A percentile compares a stretch with the other conserved stretches of the same genome.
Conservation (phyloP, 2,888 invertebrate genomes). For the Yponomeuta plumbellus region DNA sequence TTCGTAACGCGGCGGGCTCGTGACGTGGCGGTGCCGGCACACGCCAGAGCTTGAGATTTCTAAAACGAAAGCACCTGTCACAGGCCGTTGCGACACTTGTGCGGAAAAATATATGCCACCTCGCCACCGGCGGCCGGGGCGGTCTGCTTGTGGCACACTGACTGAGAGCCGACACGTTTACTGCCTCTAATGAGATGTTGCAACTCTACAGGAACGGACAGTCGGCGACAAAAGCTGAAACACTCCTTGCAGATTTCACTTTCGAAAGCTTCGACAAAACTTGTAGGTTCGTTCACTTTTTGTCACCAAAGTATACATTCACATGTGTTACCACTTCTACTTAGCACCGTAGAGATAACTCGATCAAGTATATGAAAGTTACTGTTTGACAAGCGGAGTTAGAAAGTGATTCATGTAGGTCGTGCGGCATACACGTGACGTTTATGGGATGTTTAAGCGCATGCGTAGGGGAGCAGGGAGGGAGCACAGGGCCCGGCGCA, state of each 20-base stretch:
- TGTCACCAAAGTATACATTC: slow-evolving; percentile 1
- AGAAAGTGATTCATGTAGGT: slow-evolving; percentile 25
- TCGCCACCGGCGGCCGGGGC: background rate
- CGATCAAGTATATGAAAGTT: slow-evolving; percentile 2
- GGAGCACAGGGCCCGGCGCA: slow-evolving; percentile 9
- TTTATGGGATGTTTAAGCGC: slow-evolving; percentile 24
- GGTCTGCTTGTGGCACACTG: background rate
- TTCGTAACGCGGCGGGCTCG: slow-evolving; percentile 37
- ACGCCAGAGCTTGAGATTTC: slow-evolving; percentile 32
- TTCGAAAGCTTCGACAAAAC: background rate
- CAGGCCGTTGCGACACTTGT: slow-evolving; percentile 28
- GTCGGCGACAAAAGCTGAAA: background rate
- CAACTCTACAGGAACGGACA: background rate
- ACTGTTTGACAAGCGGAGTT: slow-evolving; percentile 2
- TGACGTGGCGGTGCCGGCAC: slow-evolving; percentile 36
- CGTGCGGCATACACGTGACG: slow-evolving; percentile 38
- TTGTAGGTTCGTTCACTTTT: slow-evolving; percentile 2
- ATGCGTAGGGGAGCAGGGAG: slow-evolving; percentile 8
- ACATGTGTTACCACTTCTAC: background rate
- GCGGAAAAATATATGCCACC: slow-evolving; percentile 22
- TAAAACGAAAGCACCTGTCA: slow-evolving; percentile 52
- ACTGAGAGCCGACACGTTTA: background rate
- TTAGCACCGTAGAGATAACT: background rate
- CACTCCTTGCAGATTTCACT: slow-evolving; percentile 1
- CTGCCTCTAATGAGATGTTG: background rate